Conservation (phyloP, 1,140 invertebrate species). For the Microplitis demolitor region DNA sequence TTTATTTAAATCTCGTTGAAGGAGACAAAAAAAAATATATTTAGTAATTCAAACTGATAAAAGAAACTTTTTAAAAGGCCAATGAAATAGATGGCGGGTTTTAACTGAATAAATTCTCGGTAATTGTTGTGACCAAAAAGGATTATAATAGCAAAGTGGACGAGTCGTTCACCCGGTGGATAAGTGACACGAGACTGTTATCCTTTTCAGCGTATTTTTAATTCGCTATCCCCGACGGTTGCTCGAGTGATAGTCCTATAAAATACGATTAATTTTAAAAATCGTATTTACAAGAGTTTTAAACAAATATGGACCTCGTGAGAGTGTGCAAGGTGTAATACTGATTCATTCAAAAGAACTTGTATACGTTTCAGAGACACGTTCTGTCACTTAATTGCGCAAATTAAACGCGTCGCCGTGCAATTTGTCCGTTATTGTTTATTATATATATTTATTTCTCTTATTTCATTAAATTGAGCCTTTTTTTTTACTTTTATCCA, state of each 20-base stretch:
- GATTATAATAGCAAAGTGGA: neutral
- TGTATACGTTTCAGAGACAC: slow-evolving; percentile 14
- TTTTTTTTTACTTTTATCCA: too few species aligned
- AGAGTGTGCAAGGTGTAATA: neutral
- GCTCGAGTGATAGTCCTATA: neutral
- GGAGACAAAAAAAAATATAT: too few species aligned
- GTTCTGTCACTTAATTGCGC: slow-evolving; percentile 24
- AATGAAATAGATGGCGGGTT: too few species aligned
- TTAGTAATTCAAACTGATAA: too few species aligned
- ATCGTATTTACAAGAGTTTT: neutral
- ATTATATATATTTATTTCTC: neutral
- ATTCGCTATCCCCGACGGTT: too few species aligned
- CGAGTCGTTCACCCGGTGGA: slow-evolving; percentile 21
- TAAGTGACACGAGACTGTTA: neutral
- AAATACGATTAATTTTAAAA: neutral
- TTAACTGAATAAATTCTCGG: too few species aligned
- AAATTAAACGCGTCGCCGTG: slow-evolving; percentile 24
- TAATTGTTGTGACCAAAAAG: too few species aligned
- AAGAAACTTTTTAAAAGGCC: too few species aligned
- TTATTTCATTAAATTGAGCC: neutral
- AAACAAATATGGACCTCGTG: too few species aligned
- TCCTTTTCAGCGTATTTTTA: neutral
- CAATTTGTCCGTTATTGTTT: slow-evolving; percentile 9
- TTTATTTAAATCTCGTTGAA: too few species aligned
- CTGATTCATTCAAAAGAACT: slow-evolving; percentile 20